These are phyloP conservation scores for Endotricha flammealis DNA, from an alignment of 2,888 invertebrate genomes.

Conservation along the genomic window DNA sequence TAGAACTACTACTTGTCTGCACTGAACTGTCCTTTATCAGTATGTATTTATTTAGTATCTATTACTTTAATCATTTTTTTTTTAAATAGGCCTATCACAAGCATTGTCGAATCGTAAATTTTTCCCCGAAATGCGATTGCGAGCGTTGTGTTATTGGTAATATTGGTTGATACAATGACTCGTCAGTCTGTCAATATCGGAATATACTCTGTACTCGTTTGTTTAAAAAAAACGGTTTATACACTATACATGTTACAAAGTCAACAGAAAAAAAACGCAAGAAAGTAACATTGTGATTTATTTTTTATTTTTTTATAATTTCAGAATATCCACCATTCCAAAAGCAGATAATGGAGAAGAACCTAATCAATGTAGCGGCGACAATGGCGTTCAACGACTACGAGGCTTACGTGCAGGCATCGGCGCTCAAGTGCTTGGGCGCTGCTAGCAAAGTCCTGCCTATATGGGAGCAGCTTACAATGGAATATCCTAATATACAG, in stretches of 20 bases:
- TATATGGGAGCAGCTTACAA: conserved; percentile 81
- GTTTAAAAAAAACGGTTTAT: too few relatives aligned
- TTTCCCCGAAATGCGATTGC: too few relatives aligned
- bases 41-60: conserved; percentile 55
- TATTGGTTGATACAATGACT: too few relatives aligned
- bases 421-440: conserved; percentile 84
- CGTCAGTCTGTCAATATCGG: too few relatives aligned
- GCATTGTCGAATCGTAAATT: too few relatives aligned
- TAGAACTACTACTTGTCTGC: conserved; percentile 85
- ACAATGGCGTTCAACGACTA: conserved; percentile 82
- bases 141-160: too few relatives aligned
- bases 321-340: conserved; percentile 88
- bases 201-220: too few relatives aligned
- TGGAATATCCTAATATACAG: conserved; percentile 76
- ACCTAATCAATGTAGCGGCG: conserved; percentile 81
- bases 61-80: too few relatives aligned
- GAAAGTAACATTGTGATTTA: not conserved
- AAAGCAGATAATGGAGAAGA: conserved; percentile 81
- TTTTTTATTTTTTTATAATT: conserved; percentile 22
- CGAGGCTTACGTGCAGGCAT: conserved; percentile 86
- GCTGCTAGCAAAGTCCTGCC: conserved; percentile 81
- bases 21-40: conserved; percentile 84
- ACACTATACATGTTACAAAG: too few relatives aligned
- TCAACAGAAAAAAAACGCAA: not conserved
- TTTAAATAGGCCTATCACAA: too few relatives aligned